Evolutionary conservation across 2,888 invertebrate species (phyloP).

Genomic region (Thelaira solivaga): DNA sequence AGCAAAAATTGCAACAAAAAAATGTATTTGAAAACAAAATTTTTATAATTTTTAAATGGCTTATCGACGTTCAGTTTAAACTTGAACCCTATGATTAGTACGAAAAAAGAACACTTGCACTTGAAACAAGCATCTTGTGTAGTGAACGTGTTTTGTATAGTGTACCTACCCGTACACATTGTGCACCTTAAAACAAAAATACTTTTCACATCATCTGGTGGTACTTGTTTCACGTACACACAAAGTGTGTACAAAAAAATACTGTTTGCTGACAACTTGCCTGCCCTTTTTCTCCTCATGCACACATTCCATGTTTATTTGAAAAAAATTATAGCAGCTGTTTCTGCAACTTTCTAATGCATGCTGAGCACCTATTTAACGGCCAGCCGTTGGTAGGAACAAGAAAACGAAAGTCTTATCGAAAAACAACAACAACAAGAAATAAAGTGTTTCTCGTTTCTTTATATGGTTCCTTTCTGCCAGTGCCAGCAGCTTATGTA

Average conservation of each 20-base stretch:
- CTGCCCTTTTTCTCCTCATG: not conserved
- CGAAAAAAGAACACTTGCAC: conserved; percentile 63
- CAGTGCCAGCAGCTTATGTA: conserved; percentile 16
- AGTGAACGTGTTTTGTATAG: not conserved
- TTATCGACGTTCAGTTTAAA: conserved; percentile 35
- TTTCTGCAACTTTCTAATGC: conserved; percentile 3
- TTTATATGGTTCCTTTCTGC: conserved; percentile 1
- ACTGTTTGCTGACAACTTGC: not conserved
- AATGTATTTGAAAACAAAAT: not conserved
- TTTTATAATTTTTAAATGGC: too few relatives aligned
- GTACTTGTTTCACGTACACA: not conserved
- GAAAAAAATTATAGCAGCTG: conserved; percentile 12
- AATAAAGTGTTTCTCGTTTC: not conserved
- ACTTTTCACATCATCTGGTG: conserved; percentile 18
- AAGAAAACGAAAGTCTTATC: conserved; percentile 77
- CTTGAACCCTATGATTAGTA: conserved; percentile 47
- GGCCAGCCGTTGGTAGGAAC: conserved; percentile 77
- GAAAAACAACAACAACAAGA: conserved; percentile 51
- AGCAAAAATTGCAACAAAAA: not conserved
- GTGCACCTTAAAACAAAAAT: not conserved
- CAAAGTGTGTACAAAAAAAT: not conserved
- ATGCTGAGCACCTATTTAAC: conserved; percentile 74
- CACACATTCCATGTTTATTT: not conserved
- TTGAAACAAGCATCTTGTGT: conserved; percentile 36
- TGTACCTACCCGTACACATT: not conserved